These are phyloP conservation scores for Crocallis elinguaria DNA, from an alignment of 2,888 invertebrate species.

Conservation along the genomic window DNA sequence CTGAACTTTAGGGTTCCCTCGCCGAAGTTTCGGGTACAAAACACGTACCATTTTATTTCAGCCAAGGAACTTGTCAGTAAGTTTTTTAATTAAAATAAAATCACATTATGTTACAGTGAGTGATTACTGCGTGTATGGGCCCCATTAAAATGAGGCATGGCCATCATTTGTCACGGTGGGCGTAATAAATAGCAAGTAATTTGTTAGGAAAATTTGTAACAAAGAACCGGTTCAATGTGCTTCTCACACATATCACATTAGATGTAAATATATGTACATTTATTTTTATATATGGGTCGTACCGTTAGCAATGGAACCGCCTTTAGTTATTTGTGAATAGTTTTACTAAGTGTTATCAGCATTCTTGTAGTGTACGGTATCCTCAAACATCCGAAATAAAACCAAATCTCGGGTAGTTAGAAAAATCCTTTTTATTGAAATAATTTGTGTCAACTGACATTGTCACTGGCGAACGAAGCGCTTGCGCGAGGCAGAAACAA, in stretches of 20 bases:
- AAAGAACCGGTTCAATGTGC: not conserved
- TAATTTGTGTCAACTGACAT: too few relatives aligned
- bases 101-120: slow-evolving; percentile 4
- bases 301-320: too few relatives aligned
- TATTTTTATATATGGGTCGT: too few relatives aligned
- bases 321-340: too few relatives aligned
- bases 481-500: too few relatives aligned
- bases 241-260: not conserved
- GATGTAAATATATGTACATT: too few relatives aligned
- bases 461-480: too few relatives aligned
- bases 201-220: slow-evolving; percentile 1
- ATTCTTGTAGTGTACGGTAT: too few relatives aligned
- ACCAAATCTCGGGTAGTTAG: too few relatives aligned
- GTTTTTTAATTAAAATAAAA: slow-evolving; percentile 21
- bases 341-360: too few relatives aligned
- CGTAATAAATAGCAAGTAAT: slow-evolving; percentile 3
- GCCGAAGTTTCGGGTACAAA: slow-evolving; percentile 1
- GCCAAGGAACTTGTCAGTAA: not conserved
- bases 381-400: too few relatives aligned
- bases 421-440: too few relatives aligned
- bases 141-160: slow-evolving; percentile 6
- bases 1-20: slow-evolving; percentile 6
- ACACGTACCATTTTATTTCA: slow-evolving; percentile 1
- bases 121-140: slow-evolving; percentile 11
- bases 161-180: not conserved